phyloP scores from a whole-genome alignment of 2,113 vertebrate genomes.

The Phyllopteryx taeniolatus region DNA sequence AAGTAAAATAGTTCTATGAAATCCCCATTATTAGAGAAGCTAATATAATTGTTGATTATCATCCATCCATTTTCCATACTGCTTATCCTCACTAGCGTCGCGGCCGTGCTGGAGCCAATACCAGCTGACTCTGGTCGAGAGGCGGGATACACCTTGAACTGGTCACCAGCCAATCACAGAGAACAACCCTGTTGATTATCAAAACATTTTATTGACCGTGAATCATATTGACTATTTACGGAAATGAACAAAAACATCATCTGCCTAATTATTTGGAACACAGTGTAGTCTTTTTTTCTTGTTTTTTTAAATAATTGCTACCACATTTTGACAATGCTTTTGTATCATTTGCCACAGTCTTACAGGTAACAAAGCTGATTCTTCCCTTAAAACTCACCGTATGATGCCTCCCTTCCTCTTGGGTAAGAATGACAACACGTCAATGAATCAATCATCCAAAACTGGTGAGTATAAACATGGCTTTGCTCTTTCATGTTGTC shows the following conservation, averaged over 20 bases:
- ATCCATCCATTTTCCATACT: too few species aligned
- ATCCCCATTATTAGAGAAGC: neutral
- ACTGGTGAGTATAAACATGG: constrained; percentile 69
- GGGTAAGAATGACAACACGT: constrained; percentile 72
- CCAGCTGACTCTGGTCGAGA: too few species aligned
- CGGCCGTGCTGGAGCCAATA: too few species aligned
- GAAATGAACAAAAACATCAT: too few species aligned
- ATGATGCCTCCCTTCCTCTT: constrained; percentile 86
- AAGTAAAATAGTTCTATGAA: too few species aligned
- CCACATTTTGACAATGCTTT: neutral
- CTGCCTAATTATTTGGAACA: neutral
- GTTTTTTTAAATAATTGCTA: neutral
- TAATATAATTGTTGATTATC: neutral
- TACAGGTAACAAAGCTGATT: constrained; percentile 82
- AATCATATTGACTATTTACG: neutral
- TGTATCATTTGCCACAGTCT: constrained; percentile 69
- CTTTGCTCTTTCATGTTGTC: neutral
- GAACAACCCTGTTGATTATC: too few species aligned
- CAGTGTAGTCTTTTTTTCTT: neutral
- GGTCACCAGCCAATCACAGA: too few species aligned
- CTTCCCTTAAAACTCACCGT: constrained; percentile 83
- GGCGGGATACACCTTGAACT: too few species aligned
- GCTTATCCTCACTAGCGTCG: too few species aligned
- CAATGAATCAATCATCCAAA: constrained; percentile 68
- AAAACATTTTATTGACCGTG: neutral